Evolutionary conservation across 2,113 vertebrate genomes (phyloP).

Genomic region (Brachypteracias leptosomus): DNA sequence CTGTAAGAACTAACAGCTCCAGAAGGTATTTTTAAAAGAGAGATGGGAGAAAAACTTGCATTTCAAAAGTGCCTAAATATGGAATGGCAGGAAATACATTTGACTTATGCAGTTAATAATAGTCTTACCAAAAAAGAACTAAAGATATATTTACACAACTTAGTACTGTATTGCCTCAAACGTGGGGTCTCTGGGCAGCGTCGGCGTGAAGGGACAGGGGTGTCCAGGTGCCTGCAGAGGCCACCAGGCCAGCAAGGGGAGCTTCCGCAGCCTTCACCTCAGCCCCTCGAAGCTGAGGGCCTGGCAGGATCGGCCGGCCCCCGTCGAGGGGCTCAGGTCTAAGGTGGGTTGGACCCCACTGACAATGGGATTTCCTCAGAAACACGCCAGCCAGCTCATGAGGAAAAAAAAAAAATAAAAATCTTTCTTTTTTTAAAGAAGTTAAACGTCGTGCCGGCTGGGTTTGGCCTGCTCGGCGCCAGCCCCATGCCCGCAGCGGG

Average conservation of each 20-base stretch:
- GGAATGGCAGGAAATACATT: neutral
- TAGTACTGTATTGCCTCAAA: neutral
- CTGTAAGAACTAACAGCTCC: conserved; percentile 3
- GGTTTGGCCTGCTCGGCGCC: neutral
- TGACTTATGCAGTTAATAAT: neutral
- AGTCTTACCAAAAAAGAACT: neutral
- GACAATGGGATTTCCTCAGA: neutral
- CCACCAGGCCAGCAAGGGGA: neutral
- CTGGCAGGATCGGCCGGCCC: neutral
- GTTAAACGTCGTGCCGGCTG: neutral
- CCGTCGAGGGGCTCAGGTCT: neutral
- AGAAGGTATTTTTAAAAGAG: neutral
- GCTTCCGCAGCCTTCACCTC: neutral
- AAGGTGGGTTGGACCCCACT: neutral
- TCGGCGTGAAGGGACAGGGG: neutral
- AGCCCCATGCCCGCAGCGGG: too few relatives aligned
- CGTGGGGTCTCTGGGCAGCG: neutral
- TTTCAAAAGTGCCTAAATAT: neutral
- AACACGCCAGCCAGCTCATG: neutral
- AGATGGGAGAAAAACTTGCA: neutral
- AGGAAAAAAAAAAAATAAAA: neutral
- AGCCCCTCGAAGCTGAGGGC: too few relatives aligned
- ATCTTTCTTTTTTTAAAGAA: neutral
- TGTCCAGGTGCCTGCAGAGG: neutral
- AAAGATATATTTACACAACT: neutral